Evolutionary conservation across 2,888 invertebrate species (phyloP).

Genomic region (Nomada ruficornis): DNA sequence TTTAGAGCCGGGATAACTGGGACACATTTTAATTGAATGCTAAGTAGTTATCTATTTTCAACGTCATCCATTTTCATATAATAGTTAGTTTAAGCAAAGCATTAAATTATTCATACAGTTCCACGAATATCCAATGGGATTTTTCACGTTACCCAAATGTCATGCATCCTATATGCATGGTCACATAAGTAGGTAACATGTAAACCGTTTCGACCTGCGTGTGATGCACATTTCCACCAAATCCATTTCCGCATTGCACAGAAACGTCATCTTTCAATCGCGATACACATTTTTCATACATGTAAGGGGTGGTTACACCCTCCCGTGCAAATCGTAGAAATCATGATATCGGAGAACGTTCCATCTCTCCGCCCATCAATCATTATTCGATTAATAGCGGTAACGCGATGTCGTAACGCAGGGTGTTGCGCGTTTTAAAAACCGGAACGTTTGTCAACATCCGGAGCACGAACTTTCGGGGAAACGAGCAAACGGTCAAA

Average conservation of each 20-base stretch:
- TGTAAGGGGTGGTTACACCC: neutral
- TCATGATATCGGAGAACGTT: neutral
- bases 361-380: neutral
- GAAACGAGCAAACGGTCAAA: constrained; percentile 56
- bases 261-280: neutral
- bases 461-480: constrained; percentile 35
- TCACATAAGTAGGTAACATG: too few relatives aligned
- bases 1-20: too few relatives aligned
- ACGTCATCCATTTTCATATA: too few relatives aligned
- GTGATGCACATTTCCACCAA: neutral
- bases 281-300: neutral
- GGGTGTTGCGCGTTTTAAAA: neutral
- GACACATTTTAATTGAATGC: too few relatives aligned
- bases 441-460: constrained; percentile 21
- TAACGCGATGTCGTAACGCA: too few relatives aligned
- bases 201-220: too few relatives aligned
- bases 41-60: too few relatives aligned
- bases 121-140: too few relatives aligned
- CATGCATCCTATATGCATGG: too few relatives aligned
- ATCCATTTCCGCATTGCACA: neutral
- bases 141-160: too few relatives aligned
- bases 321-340: neutral
- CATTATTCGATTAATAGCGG: neutral
- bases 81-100: too few relatives aligned
- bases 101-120: too few relatives aligned